Evolutionary conservation across 2,888 invertebrate species (phyloP).

Genomic region (Epirrhoe tristata): DNA sequence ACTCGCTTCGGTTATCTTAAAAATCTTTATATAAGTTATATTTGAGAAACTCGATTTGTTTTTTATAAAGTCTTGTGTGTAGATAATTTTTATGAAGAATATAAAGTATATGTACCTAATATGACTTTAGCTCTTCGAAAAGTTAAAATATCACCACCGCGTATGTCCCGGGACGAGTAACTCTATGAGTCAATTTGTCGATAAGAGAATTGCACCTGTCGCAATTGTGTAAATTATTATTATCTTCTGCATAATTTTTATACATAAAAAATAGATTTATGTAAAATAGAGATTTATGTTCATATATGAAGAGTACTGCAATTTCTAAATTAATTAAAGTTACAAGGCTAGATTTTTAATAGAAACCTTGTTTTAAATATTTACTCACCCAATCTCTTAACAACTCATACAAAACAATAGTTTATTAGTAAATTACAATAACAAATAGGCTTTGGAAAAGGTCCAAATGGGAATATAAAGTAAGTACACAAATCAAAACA

Average conservation of each 20-base stretch:
- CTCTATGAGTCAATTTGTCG: slow-evolving; percentile 35
- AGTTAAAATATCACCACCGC: slow-evolving; percentile 37
- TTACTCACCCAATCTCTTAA: slow-evolving; percentile 51
- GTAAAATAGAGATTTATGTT: slow-evolving; percentile 47
- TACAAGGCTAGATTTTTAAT: slow-evolving; percentile 72
- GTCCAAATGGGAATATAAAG: slow-evolving; percentile 33
- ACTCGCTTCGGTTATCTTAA: slow-evolving; percentile 51
- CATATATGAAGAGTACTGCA: slow-evolving; percentile 46
- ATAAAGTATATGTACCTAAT: slow-evolving; percentile 81
- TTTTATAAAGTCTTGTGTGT: slow-evolving; percentile 83
- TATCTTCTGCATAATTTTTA: slow-evolving; percentile 61
- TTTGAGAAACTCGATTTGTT: slow-evolving; percentile 77
- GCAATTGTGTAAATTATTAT: slow-evolving; percentile 59
- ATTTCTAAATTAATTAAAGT: slow-evolving; percentile 62
- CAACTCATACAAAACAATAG: slow-evolving; percentile 34
- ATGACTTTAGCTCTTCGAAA: slow-evolving; percentile 69
- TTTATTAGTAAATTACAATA: slow-evolving; percentile 42
- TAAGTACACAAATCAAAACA: slow-evolving; percentile 18
- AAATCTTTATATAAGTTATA: slow-evolving; percentile 71
- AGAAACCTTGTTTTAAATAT: slow-evolving; percentile 68
- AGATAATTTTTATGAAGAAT: slow-evolving; percentile 84
- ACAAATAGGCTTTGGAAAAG: slow-evolving; percentile 32
- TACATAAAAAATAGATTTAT: slow-evolving; percentile 50
- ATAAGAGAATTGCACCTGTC: slow-evolving; percentile 35
- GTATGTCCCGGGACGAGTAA: slow-evolving; percentile 26